Evolutionary conservation across 1,140 invertebrate genomes (phyloP), one percentile per base, ranked within the genome.

Genomic region (Leptopilina clavipes): DNA sequence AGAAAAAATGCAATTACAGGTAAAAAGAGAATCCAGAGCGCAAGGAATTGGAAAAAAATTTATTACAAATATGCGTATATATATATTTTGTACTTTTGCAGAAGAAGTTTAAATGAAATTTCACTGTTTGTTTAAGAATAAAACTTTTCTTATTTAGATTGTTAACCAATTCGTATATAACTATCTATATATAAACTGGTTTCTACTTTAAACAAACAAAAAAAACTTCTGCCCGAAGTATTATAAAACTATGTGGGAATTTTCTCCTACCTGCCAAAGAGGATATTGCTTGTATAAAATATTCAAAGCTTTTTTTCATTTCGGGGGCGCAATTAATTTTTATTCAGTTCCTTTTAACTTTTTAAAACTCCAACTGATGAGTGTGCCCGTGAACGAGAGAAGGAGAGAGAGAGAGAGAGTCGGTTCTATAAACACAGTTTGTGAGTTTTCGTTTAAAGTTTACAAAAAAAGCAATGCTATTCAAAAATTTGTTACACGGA

Each of bases 271-370:
- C 22, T 65, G 59, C 22, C 11, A 25, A n/a, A 37, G 59, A 31
- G 11, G 14, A 31, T 37, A 31, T 65, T 31, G 59, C 25, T 65
- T 65, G 3, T 7, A 65, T 65, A 65, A 65, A 65, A 65, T 65
- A 37, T 65, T 14, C 22, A 65, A 65, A 31, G 22, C 59, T 37
- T 37, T 65, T 31, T 65, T 65, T 25, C 19, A 22, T 65, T 65
- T 25, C 25, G 11, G 8, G 19, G 22, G 22, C 22, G 59, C 59
- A 65, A 65, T 31, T 37, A 25, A 65, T 65, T 65, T 65, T 65
- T 37, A 65, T 65, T 65, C 59, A 65, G 59, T 65, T 25, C 22
- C 12, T 59, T 31, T 65, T 37, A 65, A 65, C 25, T 37, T n/a
- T 25, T n/a, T 25, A 25, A 31, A 65, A 65, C 22, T 65, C 59